Evolutionary conservation across 2,113 vertebrate species (phyloP), one percentile per base, ranked within the genome.

Genomic region (Ictidomys tridecemlineatus): DNA sequence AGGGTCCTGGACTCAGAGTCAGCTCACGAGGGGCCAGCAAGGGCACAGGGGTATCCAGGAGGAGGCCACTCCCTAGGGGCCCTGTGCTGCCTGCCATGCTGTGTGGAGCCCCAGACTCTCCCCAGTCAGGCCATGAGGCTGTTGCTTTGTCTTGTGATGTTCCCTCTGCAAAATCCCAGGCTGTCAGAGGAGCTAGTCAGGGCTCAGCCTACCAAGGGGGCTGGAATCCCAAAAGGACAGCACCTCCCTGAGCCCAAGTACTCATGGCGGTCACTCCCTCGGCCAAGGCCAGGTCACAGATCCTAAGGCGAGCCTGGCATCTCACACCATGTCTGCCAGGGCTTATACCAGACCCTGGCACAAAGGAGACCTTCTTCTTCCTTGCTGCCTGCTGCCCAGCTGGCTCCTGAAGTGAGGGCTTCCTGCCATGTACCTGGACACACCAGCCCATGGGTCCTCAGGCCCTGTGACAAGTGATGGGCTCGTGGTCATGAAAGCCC

Each of bases 211-310:
- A 16, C 48, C 12, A 1, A 42, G 45, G n/a, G 22, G 34, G 8
- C 39, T 4, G 18, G 14, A 51, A 39, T 14, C 48, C 16, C 39
- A 8, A 3, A 32, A 4, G 61, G 61, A 63, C 61, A 28, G 22
- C 61, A 24, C 7, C 56, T 58, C 56, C 56, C 74, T 30, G 45
- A 30, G 58, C 16, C 16, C 34, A 2, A 17, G 58, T 14, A 26
- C 17, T 30, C 37, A 2, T 0, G 0, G 32, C 2, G 7, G 42
- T 16, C 30, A 10, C 20, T 20, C 0, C 42, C 22, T 72, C 17
- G 3, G 65, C 53, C 26, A 12, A 74, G 56, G 56, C 26, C 85
- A 13, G 67, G 61, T 28, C 3, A 17, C 16, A 8, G 0, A 58
- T 18, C 20, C 14, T 20, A 34, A 58, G 69, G 51, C 37, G 11